phyloP scores from a whole-genome alignment of 2,797 vertebrate genomes.

The Pangasius larnaudii region DNA sequence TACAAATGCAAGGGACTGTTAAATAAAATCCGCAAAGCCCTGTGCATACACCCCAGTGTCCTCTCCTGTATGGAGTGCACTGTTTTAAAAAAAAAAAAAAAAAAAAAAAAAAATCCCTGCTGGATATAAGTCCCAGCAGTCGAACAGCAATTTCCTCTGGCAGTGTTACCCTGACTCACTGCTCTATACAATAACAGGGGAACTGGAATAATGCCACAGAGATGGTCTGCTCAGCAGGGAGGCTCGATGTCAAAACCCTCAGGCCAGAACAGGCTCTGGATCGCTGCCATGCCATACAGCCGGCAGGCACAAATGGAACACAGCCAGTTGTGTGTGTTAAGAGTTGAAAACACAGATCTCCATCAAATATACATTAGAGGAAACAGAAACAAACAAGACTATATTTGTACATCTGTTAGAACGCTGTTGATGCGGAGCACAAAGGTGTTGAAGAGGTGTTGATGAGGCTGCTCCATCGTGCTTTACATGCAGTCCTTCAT shows the following conservation, averaged over 20 bases:
- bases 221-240: conserved; percentile 32
- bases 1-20: conserved; percentile 3
- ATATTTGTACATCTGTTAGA: conserved; percentile 35
- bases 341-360: conserved; percentile 25
- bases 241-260: conserved; percentile 19
- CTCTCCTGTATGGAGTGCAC: neutral
- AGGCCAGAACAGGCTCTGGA: conserved; percentile 34
- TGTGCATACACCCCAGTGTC: neutral
- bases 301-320: conserved; percentile 26
- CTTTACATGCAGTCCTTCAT: neutral
- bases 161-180: neutral
- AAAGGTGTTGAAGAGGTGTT: conserved; percentile 25
- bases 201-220: conserved; percentile 29
- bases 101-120: neutral
- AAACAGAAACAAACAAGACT: conserved; percentile 41
- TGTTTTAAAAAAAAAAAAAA: neutral
- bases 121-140: neutral
- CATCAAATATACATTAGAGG: conserved; percentile 47
- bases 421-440: neutral
- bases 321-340: conserved; percentile 26
- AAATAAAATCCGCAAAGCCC: conserved; percentile 28
- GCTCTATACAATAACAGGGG: neutral
- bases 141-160: neutral
- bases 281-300: conserved; percentile 25
- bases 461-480: neutral